A percentile compares a stretch with the other conserved stretches of the same genome.
Evolutionary conservation across 2,113 vertebrate species (phyloP).

Genomic region (Sciurus niger): DNA sequence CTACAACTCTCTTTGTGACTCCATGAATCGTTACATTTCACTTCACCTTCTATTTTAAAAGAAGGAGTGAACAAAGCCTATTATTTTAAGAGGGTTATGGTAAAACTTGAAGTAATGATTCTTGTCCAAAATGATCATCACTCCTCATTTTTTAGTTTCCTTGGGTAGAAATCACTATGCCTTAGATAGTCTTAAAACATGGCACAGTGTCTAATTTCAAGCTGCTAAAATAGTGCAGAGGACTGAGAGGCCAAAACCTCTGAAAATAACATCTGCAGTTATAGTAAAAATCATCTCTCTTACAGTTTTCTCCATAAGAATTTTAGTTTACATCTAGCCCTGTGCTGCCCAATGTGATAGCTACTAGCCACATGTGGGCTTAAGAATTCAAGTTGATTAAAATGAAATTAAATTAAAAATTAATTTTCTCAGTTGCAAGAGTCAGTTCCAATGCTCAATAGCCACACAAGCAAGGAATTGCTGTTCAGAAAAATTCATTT

Average conservation of each 20-base stretch:
- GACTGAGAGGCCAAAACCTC: not conserved
- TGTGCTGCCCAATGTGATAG: not conserved
- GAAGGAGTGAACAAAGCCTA: not conserved
- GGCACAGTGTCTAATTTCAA: not conserved
- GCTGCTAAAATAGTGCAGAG: not conserved
- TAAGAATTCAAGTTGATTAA: slow-evolving; percentile 1
- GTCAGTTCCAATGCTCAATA: not conserved
- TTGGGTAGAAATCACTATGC: not conserved
- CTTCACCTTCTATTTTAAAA: slow-evolving; percentile 19
- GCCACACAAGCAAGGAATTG: not conserved
- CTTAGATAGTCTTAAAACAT: slow-evolving; percentile 11
- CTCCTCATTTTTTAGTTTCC: not conserved
- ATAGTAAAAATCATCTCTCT: not conserved
- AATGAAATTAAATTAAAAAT: not conserved
- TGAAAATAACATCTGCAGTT: not conserved
- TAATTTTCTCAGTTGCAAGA: not conserved
- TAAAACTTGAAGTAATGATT: not conserved
- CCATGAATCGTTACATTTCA: not conserved
- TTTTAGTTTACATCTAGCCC: not conserved
- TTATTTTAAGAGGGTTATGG: not conserved
- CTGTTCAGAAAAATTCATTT: not conserved
- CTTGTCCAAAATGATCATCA: not conserved
- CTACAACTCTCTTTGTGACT: not conserved
- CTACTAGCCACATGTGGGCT: not conserved
- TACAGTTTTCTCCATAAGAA: not conserved